Percentiles rank a stretch among this genome's conserved stretches.
Evolutionary conservation across 1,140 invertebrate species (phyloP).

Genomic region (Periplaneta americana): DNA sequence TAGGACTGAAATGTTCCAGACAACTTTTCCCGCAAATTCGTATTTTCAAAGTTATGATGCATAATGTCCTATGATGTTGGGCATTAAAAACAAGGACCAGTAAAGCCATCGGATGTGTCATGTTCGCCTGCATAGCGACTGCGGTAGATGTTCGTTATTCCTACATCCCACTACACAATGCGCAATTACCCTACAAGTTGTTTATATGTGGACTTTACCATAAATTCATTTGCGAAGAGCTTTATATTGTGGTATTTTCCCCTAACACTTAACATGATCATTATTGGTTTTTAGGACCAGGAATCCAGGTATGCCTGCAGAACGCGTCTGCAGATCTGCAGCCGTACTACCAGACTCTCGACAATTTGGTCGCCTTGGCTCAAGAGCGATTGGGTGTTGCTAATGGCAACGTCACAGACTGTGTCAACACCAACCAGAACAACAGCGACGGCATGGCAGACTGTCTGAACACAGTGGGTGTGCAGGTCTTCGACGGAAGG

Average conservation of each 20-base stretch:
- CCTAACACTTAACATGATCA: not conserved
- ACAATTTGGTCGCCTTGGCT: not conserved
- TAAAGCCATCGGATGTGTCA: no score
- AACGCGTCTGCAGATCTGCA: not conserved
- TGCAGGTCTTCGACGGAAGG: not conserved
- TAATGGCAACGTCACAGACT: not conserved
- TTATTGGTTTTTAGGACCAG: not conserved
- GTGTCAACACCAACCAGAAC: not conserved
- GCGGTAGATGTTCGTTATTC: no score
- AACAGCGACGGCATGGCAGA: not conserved
- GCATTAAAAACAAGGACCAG: no score
- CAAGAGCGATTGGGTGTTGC: not conserved
- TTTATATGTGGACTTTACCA: no score
- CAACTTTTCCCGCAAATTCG: no score
- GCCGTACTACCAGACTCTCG: not conserved
- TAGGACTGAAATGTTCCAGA: no score
- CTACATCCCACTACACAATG: no score
- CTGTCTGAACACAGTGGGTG: not conserved
- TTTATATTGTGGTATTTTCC: not conserved
- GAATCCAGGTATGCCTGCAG: not conserved
- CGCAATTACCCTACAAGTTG: no score
- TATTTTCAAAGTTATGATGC: no score
- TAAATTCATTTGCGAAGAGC: not conserved
- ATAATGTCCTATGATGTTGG: no score
- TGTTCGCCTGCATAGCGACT: no score